Percentiles rank a stretch among this genome's conserved stretches.
phyloP scores from a whole-genome alignment of 2,888 invertebrate species.

The Neoscelio sp. region DNA sequence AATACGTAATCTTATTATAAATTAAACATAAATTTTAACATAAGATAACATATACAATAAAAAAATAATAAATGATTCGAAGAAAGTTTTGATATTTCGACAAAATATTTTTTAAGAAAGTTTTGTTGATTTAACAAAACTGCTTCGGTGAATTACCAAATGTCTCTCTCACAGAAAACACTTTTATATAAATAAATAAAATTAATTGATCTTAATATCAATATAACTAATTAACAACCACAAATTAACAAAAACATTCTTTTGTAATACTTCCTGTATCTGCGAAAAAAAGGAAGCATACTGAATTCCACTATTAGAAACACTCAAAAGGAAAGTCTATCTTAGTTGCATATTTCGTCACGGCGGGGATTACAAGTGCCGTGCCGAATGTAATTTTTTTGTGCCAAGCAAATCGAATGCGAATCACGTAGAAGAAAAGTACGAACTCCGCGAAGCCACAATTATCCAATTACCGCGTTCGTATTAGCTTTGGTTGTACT shows the following conservation, averaged over 20 bases:
- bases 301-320: conserved; percentile 38
- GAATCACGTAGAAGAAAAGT: conserved; percentile 40
- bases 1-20: conserved; percentile 18
- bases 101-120: too few relatives aligned
- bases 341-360: conserved; percentile 17
- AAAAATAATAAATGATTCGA: too few relatives aligned
- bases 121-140: too few relatives aligned
- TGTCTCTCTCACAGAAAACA: too few relatives aligned
- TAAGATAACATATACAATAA: too few relatives aligned
- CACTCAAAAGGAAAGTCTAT: conserved; percentile 33
- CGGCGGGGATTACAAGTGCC: conserved; percentile 25
- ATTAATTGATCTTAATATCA: conserved; percentile 4
- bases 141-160: too few relatives aligned
- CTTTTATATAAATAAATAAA: too few relatives aligned
- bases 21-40: conserved; percentile 17
- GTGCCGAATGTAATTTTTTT: conserved; percentile 33
- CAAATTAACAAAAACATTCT: too few relatives aligned
- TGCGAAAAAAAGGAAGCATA: conserved; percentile 12
- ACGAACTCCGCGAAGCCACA: conserved; percentile 60
- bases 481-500: conserved; percentile 73
- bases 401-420: conserved; percentile 38
- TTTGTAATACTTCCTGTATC: conserved; percentile 23
- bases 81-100: too few relatives aligned
- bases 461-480: conserved; percentile 77
- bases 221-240: neutral